Evolutionary conservation across 2,113 vertebrate species (phyloP), one percentile per base, ranked within the genome.

Genomic region (Varanus komodoensis): DNA sequence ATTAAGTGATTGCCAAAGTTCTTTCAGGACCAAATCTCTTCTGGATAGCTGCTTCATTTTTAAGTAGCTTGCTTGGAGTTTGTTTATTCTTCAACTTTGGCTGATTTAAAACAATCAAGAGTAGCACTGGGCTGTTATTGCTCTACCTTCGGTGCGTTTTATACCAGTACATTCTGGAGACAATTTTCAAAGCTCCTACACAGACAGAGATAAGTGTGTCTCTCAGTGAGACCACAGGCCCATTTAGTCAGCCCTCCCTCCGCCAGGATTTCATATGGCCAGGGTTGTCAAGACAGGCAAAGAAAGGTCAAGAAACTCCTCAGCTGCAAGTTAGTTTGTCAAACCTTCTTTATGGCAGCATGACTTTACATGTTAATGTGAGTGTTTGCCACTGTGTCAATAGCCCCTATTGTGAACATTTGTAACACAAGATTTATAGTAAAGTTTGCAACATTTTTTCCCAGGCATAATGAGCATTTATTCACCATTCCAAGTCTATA

Each of bases 381-480:
- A 90, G 91, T 93, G 94, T 95, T 96, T 95, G 93, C 96, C 92
- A 84, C 93, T 78, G 85, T 95, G 96, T 96, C 96, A 96, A 95
- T 95, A 94, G 90, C 89, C 88, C 91, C 95, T 29, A 96, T 95
- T 96, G 95, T 96, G 89, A 78, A 91, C 95, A 95, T 96, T 92
- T 95, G 95, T 96, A 95, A 89, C 91, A 44, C 92, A 94, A 96
- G 96, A 96, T 94, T 97, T 95, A 97, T 94, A 93, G 96, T 94
- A 95, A 97, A 96, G 82, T 81, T 50, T n/a, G 89, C 90, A 90
- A 93, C 93, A 91, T 95, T 94, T 94, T 96, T 96, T 54, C 68
- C 34, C 95, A 94, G 94, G 94, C 96, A 96, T 96, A 97, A 94
- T 77, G 93, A 97, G 96, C 96, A 0, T 95, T 95, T 96, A 93